Base-by-base conservation (phyloP, 2,888 invertebrate genomes). In the Phyllotreta cruciferae region DNA sequence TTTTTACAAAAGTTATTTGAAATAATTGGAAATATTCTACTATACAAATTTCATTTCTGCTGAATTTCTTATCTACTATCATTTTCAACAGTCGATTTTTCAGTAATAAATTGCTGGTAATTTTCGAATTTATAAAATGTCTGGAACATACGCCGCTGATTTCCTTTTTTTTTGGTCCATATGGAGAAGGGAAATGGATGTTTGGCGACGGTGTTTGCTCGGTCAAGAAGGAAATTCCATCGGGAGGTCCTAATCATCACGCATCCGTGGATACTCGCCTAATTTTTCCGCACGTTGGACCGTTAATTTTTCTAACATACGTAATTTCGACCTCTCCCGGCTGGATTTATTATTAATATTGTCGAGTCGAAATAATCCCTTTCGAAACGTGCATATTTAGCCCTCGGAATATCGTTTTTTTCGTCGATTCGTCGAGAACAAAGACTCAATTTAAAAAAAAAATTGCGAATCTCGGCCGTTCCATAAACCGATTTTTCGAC, bases 201-300 rank as follows among this genome's bases (percentile, higher is more conserved):
- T 49, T 49, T 49, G 34, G 49, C 34, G 49, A 49, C 49, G 49
- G 35, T 49, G 35, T 49, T 49, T 49, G 49, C 49, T 35, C 49
- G 49, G 49, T 35, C 49, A 49, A 49, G 49, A 47, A 8, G 14
- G 14, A 49, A 49, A 49, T 49, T 49, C 49, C 49, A 49, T 49
- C 11, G 49, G 35, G 49, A 49, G 49, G 36, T 49, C 36, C 35
- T 49, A 49, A 49, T 49, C 36, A 49, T 49, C 35, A 49, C 36
- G 49, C 35, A 49, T 49, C 49, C 5, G 35, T 49, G 49, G 36
- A 13, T 49, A 36, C 36, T 14, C 49, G 35, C 36, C n/a, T 35
- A 49, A 49, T 49, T 49, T 49, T 49, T 49, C 49, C 11, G 49
- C 5, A 35, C 14, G 11, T 36, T 36, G 9, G 4, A 44, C 10